Percentiles rank a stretch among this genome's conserved stretches.
Conservation (phyloP, 2,888 invertebrate genomes). For the Drosophila monieri region DNA sequence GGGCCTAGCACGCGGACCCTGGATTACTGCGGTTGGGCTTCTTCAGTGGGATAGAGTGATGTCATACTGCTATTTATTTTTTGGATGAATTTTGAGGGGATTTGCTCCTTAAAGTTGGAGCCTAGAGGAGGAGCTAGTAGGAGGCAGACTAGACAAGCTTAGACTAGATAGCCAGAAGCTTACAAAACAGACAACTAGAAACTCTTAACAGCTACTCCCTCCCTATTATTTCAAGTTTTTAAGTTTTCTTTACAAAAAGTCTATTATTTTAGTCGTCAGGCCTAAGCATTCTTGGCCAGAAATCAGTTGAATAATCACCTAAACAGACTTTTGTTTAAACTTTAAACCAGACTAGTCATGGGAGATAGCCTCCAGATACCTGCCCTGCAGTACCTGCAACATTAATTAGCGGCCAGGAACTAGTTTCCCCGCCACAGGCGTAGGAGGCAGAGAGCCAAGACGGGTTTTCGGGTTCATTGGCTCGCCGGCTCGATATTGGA, state of each 20-base stretch:
- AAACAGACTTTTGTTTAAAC: not conserved
- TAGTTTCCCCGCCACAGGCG: slow-evolving; percentile 29
- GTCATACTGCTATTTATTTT: not conserved
- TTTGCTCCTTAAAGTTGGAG: too few relatives aligned
- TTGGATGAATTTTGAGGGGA: not conserved
- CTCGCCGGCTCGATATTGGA: slow-evolving; percentile 40
- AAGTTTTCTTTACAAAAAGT: not conserved
- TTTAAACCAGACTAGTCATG: not conserved
- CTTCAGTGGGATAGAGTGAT: slow-evolving; percentile 18
- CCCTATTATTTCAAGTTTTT: not conserved
- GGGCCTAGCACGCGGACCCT: slow-evolving; percentile 74
- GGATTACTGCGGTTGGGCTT: slow-evolving; percentile 80
- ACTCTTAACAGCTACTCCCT: not conserved
- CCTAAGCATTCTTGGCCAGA: not conserved
- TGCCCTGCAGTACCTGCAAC: slow-evolving; percentile 3
- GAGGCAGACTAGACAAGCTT: too few relatives aligned
- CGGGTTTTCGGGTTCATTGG: slow-evolving; percentile 62
- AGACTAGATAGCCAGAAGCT: not conserved
- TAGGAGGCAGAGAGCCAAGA: slow-evolving; percentile 31
- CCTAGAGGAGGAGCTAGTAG: too few relatives aligned
- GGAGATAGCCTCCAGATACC: too few relatives aligned
- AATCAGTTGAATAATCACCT: not conserved
- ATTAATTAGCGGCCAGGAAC: slow-evolving; percentile 36
- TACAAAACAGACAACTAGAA: not conserved
- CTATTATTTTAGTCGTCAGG: not conserved